Conservation (phyloP, 2,113 vertebrate species). For the Seriola aureovittata region DNA sequence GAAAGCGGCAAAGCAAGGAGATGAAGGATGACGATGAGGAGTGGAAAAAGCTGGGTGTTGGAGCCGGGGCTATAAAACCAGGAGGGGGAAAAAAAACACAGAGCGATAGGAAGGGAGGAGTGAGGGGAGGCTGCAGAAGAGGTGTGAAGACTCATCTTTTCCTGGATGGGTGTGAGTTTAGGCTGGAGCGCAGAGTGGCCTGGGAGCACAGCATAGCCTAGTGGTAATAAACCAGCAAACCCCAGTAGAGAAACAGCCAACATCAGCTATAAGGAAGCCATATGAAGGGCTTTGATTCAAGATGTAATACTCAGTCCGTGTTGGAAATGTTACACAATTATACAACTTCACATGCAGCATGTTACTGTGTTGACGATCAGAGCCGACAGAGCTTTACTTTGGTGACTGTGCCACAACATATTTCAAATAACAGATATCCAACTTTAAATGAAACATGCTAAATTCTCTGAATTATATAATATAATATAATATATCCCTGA, state of each 20-base stretch:
- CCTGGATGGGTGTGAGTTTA: slow-evolving; percentile 75
- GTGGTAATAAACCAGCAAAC: slow-evolving; percentile 66
- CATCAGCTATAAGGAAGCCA: slow-evolving; percentile 10
- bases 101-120: slow-evolving; percentile 40
- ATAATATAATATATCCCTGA: too few relatives aligned
- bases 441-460: background rate
- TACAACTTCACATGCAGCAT: background rate
- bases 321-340: background rate
- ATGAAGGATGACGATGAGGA: slow-evolving; percentile 62
- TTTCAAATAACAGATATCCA: background rate
- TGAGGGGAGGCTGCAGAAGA: slow-evolving; percentile 63
- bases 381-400: background rate
- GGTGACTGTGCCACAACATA: background rate
- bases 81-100: background rate
- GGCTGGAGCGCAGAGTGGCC: slow-evolving; percentile 59
- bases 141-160: slow-evolving; percentile 86
- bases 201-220: slow-evolving; percentile 69
- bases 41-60: slow-evolving; percentile 66
- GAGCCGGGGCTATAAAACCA: slow-evolving; percentile 62
- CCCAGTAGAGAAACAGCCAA: slow-evolving; percentile 50
- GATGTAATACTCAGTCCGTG: background rate
- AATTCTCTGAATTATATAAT: background rate
- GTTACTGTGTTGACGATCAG: background rate
- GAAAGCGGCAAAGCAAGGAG: slow-evolving; percentile 60
- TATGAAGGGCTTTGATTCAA: background rate